A percentile compares a stretch with the other conserved stretches of the same genome.
These are phyloP conservation scores for Drosophila baimaii DNA, from an alignment of 1,140 invertebrate species.

Conservation along the genomic window DNA sequence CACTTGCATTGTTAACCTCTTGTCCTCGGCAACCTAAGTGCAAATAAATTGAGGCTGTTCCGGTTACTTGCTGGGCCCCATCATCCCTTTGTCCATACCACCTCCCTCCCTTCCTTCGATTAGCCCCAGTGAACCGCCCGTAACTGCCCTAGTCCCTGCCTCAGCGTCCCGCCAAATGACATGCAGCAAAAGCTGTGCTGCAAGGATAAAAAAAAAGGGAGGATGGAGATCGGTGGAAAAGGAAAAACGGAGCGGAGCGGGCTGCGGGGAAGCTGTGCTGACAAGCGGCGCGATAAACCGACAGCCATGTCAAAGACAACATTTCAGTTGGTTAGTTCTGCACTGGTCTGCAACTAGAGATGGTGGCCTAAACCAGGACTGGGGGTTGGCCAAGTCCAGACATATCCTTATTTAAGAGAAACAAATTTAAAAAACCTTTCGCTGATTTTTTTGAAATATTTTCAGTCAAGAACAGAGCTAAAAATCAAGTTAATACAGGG, in stretches of 20 bases:
- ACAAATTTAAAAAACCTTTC: background rate
- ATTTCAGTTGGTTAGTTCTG: constrained; percentile 77
- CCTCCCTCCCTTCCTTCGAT: constrained; percentile 23
- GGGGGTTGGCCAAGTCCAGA: background rate
- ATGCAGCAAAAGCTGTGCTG: constrained; percentile 69
- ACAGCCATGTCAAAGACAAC: constrained; percentile 80
- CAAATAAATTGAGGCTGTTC: constrained; percentile 77
- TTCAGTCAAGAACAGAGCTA: background rate
- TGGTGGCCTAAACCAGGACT: constrained; percentile 3
- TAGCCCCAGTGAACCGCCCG: constrained; percentile 20
- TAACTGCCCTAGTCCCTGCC: background rate
- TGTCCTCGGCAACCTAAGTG: constrained; percentile 68
- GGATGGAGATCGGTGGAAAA: constrained; percentile 5
- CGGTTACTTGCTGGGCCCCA: constrained; percentile 36
- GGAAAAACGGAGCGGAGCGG: constrained; percentile 4
- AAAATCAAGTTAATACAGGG: background rate
- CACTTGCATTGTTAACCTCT: constrained; percentile 76
- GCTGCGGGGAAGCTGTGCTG: constrained; percentile 55
- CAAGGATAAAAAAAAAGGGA: constrained; percentile 9
- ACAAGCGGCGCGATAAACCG: constrained; percentile 81
- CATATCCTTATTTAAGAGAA: background rate
- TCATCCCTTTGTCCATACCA: background rate
- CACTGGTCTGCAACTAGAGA: constrained; percentile 67
- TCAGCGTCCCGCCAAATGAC: constrained; percentile 57
- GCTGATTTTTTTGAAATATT: background rate